Percentiles rank a stretch among this genome's conserved stretches.
These are phyloP conservation scores for Drosophila birchii DNA, from an alignment of 2,888 invertebrate species.

Conservation along the genomic window DNA sequence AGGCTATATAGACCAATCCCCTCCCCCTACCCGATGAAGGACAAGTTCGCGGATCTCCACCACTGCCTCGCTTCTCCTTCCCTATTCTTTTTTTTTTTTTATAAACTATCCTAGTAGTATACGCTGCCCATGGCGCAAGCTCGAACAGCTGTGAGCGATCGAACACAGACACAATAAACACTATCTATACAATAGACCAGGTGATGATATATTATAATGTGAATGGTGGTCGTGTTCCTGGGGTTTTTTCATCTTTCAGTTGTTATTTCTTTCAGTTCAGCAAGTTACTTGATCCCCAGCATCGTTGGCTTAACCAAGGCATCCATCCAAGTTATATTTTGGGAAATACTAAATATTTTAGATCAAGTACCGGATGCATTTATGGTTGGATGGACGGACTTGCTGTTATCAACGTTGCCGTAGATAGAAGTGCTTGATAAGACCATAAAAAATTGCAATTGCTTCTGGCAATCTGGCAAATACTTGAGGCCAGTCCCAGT, in stretches of 20 bases:
- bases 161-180: conserved; percentile 31
- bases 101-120: conserved; percentile 17
- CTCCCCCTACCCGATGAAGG: not conserved
- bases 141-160: conserved; percentile 30
- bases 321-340: too few relatives aligned
- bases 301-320: not conserved
- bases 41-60: not conserved
- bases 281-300: not conserved
- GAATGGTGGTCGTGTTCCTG: not conserved
- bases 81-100: conserved; percentile 28
- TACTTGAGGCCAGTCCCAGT: conserved; percentile 4
- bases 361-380: not conserved
- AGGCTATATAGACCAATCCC: not conserved
- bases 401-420: not conserved
- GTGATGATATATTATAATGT: not conserved
- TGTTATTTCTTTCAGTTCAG: not conserved
- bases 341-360: not conserved
- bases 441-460: not conserved
- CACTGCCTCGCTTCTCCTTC: not conserved
- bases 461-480: not conserved
- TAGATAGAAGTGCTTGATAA: not conserved
- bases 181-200: conserved; percentile 27
- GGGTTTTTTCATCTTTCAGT: not conserved
- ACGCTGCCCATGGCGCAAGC: conserved; percentile 9
- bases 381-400: too few relatives aligned